Percentiles rank a stretch among this genome's conserved stretches.
These are phyloP conservation scores for Brienomyrus brachyistius DNA, from an alignment of 2,113 vertebrate genomes.

Conservation along the genomic window DNA sequence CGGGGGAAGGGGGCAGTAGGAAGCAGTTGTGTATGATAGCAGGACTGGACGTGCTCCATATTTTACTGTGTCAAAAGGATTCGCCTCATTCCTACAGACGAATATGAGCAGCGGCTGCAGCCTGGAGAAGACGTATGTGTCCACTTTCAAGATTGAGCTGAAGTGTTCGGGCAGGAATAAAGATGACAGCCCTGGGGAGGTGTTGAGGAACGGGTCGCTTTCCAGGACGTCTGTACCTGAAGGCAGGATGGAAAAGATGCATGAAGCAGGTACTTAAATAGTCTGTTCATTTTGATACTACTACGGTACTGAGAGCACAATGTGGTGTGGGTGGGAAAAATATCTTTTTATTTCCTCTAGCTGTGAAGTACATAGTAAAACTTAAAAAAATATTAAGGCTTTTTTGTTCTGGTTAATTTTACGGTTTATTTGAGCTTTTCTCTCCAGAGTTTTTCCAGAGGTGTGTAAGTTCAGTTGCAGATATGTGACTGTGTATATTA, in stretches of 20 bases:
- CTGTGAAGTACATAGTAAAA: background rate
- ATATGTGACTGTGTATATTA: background rate
- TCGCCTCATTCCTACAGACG: constrained; percentile 36
- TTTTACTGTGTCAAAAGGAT: background rate
- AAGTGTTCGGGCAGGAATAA: constrained; percentile 25
- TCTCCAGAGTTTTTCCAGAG: background rate
- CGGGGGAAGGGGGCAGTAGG: background rate
- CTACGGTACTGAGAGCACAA: background rate
- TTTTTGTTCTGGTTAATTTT: background rate
- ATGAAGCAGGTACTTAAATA: background rate
- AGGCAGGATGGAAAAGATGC: constrained; percentile 11
- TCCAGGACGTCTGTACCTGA: background rate
- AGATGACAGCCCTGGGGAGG: background rate
- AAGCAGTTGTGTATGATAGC: background rate
- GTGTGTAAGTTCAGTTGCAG: background rate
- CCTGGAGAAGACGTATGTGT: constrained; percentile 49
- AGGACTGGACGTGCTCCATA: constrained; percentile 9
- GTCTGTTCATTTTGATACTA: background rate
- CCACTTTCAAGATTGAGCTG: constrained; percentile 49
- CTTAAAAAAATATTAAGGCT: background rate
- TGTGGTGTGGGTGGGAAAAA: background rate
- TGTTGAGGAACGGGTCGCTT: constrained; percentile 26
- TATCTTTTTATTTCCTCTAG: background rate
- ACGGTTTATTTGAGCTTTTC: background rate
- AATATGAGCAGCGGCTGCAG: constrained; percentile 38